Evolutionary conservation across 2,888 invertebrate genomes (phyloP).

Genomic region (Terebella lapidaria): DNA sequence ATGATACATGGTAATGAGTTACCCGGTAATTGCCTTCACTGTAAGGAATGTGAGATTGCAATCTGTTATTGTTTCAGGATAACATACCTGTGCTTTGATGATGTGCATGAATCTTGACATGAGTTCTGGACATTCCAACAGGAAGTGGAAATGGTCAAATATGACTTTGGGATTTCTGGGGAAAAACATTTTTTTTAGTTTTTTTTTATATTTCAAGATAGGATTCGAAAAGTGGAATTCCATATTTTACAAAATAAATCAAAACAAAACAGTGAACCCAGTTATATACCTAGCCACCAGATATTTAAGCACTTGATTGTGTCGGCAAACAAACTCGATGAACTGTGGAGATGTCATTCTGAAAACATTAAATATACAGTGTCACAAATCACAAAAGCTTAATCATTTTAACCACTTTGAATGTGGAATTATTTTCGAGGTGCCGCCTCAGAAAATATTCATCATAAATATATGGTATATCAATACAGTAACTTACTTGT

Average conservation of each 20-base stretch:
- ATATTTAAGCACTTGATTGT: constrained; percentile 34
- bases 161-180: constrained; percentile 45
- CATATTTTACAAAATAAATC: not conserved
- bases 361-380: constrained; percentile 14
- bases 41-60: too few species aligned
- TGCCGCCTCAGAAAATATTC: too few species aligned
- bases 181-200: too few species aligned
- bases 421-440: too few species aligned
- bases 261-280: not conserved
- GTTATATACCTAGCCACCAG: constrained; percentile 35
- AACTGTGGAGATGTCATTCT: constrained; percentile 38
- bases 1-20: too few species aligned
- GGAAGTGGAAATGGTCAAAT: constrained; percentile 48
- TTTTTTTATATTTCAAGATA: too few species aligned
- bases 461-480: not conserved
- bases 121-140: constrained; percentile 43
- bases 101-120: constrained; percentile 43
- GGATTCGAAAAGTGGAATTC: too few species aligned
- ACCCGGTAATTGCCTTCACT: too few species aligned
- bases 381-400: too few species aligned
- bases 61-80: too few species aligned
- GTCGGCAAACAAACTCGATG: constrained; percentile 40
- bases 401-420: too few species aligned
- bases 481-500: constrained; percentile 12
- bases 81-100: constrained; percentile 26